A percentile compares a stretch with the other conserved stretches of the same genome.
phyloP scores from a whole-genome alignment of 2,797 vertebrate species.

The Macrochelys suwanniensis region DNA sequence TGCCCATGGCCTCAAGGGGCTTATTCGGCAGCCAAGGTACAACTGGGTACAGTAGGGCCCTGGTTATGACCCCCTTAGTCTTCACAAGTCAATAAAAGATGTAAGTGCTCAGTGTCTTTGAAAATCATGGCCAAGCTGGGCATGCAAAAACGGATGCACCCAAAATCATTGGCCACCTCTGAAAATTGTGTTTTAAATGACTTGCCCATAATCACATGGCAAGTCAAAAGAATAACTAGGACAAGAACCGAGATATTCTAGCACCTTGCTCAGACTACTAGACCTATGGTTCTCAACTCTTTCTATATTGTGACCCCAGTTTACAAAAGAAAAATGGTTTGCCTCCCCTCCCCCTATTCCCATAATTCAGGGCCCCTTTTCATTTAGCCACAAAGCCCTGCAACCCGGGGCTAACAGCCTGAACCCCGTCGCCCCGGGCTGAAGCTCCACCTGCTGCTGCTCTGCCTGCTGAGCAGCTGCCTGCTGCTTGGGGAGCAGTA shows the following conservation, averaged over 20 bases:
- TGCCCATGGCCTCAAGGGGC: not conserved
- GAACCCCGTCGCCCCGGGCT: too few species aligned
- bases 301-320: not conserved
- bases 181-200: not conserved
- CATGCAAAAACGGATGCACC: not conserved
- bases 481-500: too few species aligned
- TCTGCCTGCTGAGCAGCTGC: too few species aligned
- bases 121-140: not conserved
- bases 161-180: not conserved
- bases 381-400: fast-evolving
- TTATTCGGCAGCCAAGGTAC: not conserved
- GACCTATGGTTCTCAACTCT: not conserved
- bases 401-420: too few species aligned
- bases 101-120: not conserved
- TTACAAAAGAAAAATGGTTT: not conserved
- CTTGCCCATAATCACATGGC: not conserved
- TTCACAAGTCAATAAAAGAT: too few species aligned
- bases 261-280: not conserved
- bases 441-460: too few species aligned
- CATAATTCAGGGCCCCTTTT: not conserved
- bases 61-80: not conserved
- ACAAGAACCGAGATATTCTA: not conserved
- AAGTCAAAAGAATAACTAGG: not conserved
- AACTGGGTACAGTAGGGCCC: not conserved
- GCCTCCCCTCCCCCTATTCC: not conserved